Percentiles rank a stretch among this genome's conserved stretches.
Conservation (phyloP, 2,888 invertebrate species). For the Stictocephala bisonia region DNA sequence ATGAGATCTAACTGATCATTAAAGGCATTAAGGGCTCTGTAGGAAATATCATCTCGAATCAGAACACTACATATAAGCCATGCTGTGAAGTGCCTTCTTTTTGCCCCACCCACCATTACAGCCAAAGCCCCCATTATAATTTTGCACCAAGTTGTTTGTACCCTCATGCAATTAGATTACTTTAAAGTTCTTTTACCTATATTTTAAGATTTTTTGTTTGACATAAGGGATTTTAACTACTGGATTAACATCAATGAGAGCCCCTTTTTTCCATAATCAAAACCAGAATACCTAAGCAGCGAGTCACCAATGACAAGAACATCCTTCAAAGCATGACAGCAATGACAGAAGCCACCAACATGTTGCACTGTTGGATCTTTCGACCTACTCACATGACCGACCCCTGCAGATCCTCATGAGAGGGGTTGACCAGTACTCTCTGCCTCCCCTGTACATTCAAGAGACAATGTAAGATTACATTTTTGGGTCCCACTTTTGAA, state of each 20-base stretch:
- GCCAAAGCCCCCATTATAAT: neutral
- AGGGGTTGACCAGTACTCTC: no score
- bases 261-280: neutral
- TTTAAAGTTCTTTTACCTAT: neutral
- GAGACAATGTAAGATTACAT: no score
- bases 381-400: no score
- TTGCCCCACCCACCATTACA: constrained; percentile 6
- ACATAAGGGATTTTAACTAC: neutral
- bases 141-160: neutral
- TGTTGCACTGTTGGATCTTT: neutral
- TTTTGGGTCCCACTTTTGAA: no score
- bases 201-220: neutral
- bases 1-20: neutral
- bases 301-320: neutral
- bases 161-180: neutral
- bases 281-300: neutral
- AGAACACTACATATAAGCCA: neutral
- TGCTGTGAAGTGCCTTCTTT: neutral
- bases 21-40: neutral
- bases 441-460: no score
- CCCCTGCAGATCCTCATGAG: no score
- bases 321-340: neutral
- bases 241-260: neutral
- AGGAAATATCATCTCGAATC: neutral
- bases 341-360: neutral